phyloP scores from a whole-genome alignment of 2,113 vertebrate species.

The Patagioenas fasciata region DNA sequence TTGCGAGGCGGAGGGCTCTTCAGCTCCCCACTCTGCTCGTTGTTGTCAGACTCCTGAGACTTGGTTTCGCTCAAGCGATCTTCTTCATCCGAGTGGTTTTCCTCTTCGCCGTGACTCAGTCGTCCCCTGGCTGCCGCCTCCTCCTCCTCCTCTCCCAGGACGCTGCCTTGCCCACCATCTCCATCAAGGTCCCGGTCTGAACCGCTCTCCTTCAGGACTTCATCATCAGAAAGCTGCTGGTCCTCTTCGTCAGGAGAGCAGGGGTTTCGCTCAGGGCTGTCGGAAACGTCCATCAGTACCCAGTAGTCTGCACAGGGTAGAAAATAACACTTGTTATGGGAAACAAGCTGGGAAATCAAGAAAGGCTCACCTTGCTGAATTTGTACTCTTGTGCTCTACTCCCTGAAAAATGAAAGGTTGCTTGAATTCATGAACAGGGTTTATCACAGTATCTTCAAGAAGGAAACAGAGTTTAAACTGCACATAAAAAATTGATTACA shows the following conservation, averaged over 20 bases:
- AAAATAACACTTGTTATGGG: not conserved
- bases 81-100: constrained; percentile 78
- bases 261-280: constrained; percentile 89
- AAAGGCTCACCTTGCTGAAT: not conserved
- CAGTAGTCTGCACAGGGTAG: constrained; percentile 49
- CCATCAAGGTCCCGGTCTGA: constrained; percentile 73
- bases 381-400: not conserved
- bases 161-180: constrained; percentile 51
- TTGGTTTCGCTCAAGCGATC: constrained; percentile 76
- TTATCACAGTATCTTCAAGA: not conserved
- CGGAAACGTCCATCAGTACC: constrained; percentile 89
- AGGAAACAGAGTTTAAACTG: not conserved
- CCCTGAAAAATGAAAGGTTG: not conserved
- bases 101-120: constrained; percentile 56
- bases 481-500: not conserved
- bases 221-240: constrained; percentile 78
- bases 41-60: constrained; percentile 84
- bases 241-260: constrained; percentile 84
- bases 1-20: constrained; percentile 46
- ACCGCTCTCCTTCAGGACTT: constrained; percentile 80
- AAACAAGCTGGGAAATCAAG: not conserved
- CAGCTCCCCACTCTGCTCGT: constrained; percentile 66
- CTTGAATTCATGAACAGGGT: not conserved
- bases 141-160: constrained; percentile 75
- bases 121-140: not conserved